phyloP scores from a whole-genome alignment of 1,140 invertebrate species.

The Pseudachorutes palmiensis region DNA sequence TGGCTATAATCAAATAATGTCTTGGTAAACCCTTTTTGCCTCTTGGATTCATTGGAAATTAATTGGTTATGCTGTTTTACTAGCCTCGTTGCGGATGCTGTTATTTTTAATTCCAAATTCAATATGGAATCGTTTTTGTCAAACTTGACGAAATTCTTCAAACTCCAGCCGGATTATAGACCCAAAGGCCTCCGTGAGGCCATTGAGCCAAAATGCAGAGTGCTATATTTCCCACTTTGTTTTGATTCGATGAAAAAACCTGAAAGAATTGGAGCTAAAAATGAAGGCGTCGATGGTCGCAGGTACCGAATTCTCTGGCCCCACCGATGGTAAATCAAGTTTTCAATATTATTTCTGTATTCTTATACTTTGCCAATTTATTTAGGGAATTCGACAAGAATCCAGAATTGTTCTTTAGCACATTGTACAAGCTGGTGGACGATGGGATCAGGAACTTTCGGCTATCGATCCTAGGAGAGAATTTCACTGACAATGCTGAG shows the following conservation, averaged over 20 bases:
- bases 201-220: slow-evolving; percentile 54
- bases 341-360: neutral
- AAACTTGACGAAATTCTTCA: slow-evolving; percentile 55
- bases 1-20: slow-evolving; percentile 66
- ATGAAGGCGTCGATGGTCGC: slow-evolving; percentile 25
- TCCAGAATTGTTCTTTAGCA: slow-evolving; percentile 56
- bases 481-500: slow-evolving; percentile 50
- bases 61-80: slow-evolving; percentile 39
- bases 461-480: slow-evolving; percentile 57
- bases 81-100: slow-evolving; percentile 60
- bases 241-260: slow-evolving; percentile 40
- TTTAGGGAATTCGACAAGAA: slow-evolving; percentile 67
- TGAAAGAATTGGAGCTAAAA: neutral
- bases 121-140: slow-evolving; percentile 59
- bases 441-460: slow-evolving; percentile 49
- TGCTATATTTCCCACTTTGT: slow-evolving; percentile 58
- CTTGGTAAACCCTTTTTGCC: slow-evolving; percentile 49
- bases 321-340: slow-evolving; percentile 55
- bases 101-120: slow-evolving; percentile 65
- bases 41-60: neutral
- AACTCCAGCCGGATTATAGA: slow-evolving; percentile 57
- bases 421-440: slow-evolving; percentile 50
- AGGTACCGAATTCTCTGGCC: slow-evolving; percentile 61
- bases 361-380: too few relatives aligned
- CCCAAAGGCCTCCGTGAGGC: slow-evolving; percentile 50